Evolutionary conservation across 2,113 vertebrate genomes (phyloP), one percentile per base, ranked within the genome.

Genomic region (Crotalus horridus): DNA sequence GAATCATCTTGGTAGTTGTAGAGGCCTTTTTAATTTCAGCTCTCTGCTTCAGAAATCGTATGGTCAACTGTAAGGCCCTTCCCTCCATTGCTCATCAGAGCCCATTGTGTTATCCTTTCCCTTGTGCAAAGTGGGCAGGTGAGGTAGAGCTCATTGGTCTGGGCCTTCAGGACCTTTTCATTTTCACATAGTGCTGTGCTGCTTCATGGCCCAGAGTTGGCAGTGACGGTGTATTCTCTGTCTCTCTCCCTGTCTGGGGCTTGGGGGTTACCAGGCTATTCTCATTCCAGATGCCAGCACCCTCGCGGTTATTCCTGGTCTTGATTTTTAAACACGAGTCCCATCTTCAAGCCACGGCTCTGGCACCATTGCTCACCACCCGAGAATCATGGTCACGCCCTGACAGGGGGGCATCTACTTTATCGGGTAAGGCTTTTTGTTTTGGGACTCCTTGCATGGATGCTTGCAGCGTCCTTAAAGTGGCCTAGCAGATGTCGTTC

Each of bases 261-360:
- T 96, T 93, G 93, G 93, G 0, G 93, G 95, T 96, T 92, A 89
- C 92, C 95, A 99, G 99, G 97, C 96, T 99, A 89, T 99, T 99
- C 94, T 98, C 98, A 89, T 97, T 99, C 90, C 98, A 98, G 89
- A 94, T 98, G 7, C 97, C 97, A 0, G 93, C 98, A 3, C 97
- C 98, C 0, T 96, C 97, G 54, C 98, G 93, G 55, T 95, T 98
- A 0, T 97, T 98, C 93, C 94, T 99, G 90, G 97, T 97, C 48
- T 24, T 99, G 48, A 95, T 98, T 43, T 99, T 98, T 93, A 99
- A 98, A 96, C 93, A 98, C 0, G 97, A 98, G 89, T 97, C 89
- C 0, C 94, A 96, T 0, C 39, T 94, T 0, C 61, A 96, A 0
- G 96, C 96, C 0, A 93, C 99, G 15, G 17, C 85, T 0, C 97